These are phyloP conservation scores for Cephalopterus ornatus DNA, from an alignment of 2,113 vertebrate genomes.

Conservation along the genomic window DNA sequence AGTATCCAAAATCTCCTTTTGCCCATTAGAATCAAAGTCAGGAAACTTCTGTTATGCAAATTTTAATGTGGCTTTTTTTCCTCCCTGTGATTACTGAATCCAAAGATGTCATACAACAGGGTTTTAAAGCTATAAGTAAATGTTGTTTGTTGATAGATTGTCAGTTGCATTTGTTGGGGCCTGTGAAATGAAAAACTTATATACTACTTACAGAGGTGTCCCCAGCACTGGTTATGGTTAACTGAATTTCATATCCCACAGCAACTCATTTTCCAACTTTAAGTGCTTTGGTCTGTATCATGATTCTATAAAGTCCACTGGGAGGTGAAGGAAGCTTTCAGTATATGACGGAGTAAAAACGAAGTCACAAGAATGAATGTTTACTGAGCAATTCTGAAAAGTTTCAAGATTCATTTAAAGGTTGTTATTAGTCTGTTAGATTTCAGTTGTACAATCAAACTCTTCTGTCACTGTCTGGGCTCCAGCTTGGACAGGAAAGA, in stretches of 20 bases:
- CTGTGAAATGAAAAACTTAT: background rate
- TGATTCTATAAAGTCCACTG: background rate
- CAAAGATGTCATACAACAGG: background rate
- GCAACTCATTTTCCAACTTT: background rate
- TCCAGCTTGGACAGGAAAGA: background rate
- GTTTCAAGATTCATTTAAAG: background rate
- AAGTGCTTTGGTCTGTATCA: background rate
- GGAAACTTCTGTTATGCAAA: background rate
- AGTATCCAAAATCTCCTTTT: conserved; percentile 16
- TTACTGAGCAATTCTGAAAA: background rate
- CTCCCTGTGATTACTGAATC: background rate
- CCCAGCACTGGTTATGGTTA: background rate
- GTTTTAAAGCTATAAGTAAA: background rate
- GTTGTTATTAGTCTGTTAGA: background rate
- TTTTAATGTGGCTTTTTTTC: conserved; percentile 29
- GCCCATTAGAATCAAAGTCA: background rate
- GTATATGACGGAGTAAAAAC: background rate
- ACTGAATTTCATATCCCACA: background rate
- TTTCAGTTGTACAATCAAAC: background rate
- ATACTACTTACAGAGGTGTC: background rate
- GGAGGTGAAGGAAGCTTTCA: background rate
- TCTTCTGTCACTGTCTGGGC: background rate
- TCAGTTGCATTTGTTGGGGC: background rate
- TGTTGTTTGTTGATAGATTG: background rate
- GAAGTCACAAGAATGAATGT: background rate